A percentile compares a stretch with the other conserved stretches of the same genome.
These are phyloP conservation scores for Enteromius trimaculatus DNA, from an alignment of 2,797 vertebrate genomes.

Conservation along the genomic window DNA sequence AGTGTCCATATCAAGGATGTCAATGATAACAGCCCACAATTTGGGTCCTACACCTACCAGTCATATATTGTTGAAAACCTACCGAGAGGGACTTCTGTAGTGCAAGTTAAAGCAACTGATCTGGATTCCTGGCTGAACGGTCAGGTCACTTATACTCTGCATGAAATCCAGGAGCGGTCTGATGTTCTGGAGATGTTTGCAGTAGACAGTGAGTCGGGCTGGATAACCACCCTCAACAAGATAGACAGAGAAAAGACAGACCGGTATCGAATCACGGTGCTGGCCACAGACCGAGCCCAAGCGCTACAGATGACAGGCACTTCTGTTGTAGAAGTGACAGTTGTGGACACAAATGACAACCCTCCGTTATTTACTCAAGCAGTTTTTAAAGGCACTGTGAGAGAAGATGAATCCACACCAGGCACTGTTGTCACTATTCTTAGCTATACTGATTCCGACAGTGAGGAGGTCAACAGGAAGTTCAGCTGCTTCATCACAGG, in stretches of 20 bases:
- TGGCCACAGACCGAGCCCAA: conserved; percentile 81
- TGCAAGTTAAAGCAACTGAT: conserved; percentile 83
- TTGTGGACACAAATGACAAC: conserved; percentile 85
- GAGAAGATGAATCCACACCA: conserved; percentile 81
- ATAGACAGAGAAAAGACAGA: conserved; percentile 80
- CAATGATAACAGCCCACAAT: conserved; percentile 83
- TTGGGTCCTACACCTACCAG: conserved; percentile 82
- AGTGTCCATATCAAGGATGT: conserved; percentile 83
- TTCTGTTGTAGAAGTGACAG: conserved; percentile 78
- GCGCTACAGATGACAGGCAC: conserved; percentile 75
- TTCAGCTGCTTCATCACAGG: conserved; percentile 85
- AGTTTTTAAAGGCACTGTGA: conserved; percentile 85
- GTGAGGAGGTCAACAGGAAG: conserved; percentile 80
- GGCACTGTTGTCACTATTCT: conserved; percentile 82
- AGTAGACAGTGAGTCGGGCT: conserved; percentile 81
- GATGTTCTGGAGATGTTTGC: conserved; percentile 80
- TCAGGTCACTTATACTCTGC: conserved; percentile 80
- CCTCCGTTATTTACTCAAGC: conserved; percentile 83
- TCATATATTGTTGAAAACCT: conserved; percentile 84
- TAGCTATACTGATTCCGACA: conserved; percentile 81
- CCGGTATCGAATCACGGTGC: conserved; percentile 75
- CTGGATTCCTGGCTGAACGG: conserved; percentile 82
- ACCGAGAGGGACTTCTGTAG: conserved; percentile 77
- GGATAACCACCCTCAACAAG: conserved; percentile 82
- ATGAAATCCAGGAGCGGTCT: conserved; percentile 73